These are phyloP conservation scores for Rhizomys pruinosus DNA, from an alignment of 2,113 vertebrate genomes.

Conservation along the genomic window DNA sequence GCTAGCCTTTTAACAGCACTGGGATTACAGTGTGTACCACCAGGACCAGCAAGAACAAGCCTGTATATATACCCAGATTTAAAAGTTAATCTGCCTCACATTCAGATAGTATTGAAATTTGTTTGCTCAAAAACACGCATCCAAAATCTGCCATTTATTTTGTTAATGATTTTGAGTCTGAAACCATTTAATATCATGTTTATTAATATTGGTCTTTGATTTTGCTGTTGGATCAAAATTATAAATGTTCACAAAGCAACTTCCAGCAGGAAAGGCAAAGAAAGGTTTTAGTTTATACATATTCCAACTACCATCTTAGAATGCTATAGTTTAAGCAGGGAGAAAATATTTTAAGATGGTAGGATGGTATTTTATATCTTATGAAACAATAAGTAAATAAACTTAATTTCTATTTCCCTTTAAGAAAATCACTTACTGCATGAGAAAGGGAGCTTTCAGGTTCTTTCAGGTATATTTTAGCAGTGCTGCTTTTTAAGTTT, in stretches of 20 bases:
- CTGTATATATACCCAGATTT: background rate
- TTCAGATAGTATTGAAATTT: slow-evolving; percentile 55
- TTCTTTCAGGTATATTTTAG: slow-evolving; percentile 74
- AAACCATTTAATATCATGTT: slow-evolving; percentile 77
- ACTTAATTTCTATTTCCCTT: slow-evolving; percentile 67
- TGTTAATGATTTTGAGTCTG: slow-evolving; percentile 82
- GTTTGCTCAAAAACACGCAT: slow-evolving; percentile 62
- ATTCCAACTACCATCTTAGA: slow-evolving; percentile 76
- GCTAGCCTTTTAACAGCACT: background rate
- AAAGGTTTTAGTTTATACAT: slow-evolving; percentile 47
- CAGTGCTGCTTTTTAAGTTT: slow-evolving; percentile 83
- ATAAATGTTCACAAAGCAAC: slow-evolving; percentile 27
- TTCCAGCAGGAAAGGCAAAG: slow-evolving; percentile 66
- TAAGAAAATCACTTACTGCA: slow-evolving; percentile 66
- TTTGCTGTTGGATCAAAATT: slow-evolving; percentile 67
- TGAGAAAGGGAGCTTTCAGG: slow-evolving; percentile 74
- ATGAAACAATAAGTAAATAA: slow-evolving; percentile 67
- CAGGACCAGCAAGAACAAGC: background rate
- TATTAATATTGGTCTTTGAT: slow-evolving; percentile 71
- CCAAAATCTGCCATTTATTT: slow-evolving; percentile 69
- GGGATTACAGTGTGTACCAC: background rate
- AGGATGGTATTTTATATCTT: slow-evolving; percentile 55
- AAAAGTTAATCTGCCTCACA: slow-evolving; percentile 26
- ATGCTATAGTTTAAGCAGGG: slow-evolving; percentile 64
- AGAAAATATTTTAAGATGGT: slow-evolving; percentile 71